A percentile compares a stretch with the other conserved stretches of the same genome.
These are phyloP conservation scores for Arnoldichthys spilopterus DNA, from an alignment of 2,797 vertebrate species.

Conservation along the genomic window DNA sequence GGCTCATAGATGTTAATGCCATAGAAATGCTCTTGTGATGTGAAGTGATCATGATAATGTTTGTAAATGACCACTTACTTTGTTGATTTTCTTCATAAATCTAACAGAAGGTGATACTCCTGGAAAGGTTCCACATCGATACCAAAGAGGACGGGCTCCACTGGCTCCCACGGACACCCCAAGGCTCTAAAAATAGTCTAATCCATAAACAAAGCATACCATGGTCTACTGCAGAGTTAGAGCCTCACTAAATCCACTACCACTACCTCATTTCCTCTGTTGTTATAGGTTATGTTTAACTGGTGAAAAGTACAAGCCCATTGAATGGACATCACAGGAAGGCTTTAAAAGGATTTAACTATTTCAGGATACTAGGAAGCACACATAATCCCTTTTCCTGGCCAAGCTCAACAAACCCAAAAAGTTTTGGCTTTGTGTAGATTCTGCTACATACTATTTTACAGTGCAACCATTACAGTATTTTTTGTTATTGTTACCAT, in stretches of 20 bases:
- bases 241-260: conserved; percentile 18
- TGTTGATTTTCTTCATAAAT: conserved; percentile 42
- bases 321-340: neutral
- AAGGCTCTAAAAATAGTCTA: conserved; percentile 82
- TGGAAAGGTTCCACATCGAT: conserved; percentile 68
- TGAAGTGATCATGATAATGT: neutral
- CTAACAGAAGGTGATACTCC: conserved; percentile 74
- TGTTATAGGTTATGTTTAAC: conserved; percentile 3
- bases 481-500: conserved; percentile 15
- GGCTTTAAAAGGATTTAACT: conserved; percentile 25
- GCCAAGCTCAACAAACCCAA: conserved; percentile 16
- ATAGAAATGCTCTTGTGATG: neutral
- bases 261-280: conserved; percentile 16
- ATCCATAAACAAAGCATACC: conserved; percentile 52
- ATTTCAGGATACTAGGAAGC: conserved; percentile 20
- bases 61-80: conserved; percentile 21
- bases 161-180: conserved; percentile 93
- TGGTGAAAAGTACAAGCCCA: conserved; percentile 15
- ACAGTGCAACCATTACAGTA: conserved; percentile 27
- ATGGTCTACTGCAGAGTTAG: conserved; percentile 25
- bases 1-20: neutral
- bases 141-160: conserved; percentile 83
- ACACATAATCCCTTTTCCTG: conserved; percentile 15
- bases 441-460: conserved; percentile 41
- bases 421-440: conserved; percentile 33